These are phyloP conservation scores for Drosophila borborema DNA, from an alignment of 2,888 invertebrate species.

Conservation along the genomic window DNA sequence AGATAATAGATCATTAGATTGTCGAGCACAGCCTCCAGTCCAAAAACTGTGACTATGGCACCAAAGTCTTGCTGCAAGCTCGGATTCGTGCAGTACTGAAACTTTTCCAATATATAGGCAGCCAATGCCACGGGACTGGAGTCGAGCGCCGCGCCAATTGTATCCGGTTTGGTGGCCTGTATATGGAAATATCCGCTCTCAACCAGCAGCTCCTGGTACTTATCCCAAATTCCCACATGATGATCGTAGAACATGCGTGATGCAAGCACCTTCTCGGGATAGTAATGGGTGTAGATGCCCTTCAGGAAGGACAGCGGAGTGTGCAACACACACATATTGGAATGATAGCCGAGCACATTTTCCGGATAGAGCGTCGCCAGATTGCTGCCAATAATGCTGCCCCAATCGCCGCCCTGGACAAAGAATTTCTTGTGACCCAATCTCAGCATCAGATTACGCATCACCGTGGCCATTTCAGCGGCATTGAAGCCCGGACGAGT, in stretches of 20 bases:
- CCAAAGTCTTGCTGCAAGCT: slow-evolving; percentile 85
- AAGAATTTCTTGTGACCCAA: slow-evolving; percentile 88
- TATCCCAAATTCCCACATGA: slow-evolving; percentile 85
- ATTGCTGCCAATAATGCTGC: slow-evolving; percentile 87
- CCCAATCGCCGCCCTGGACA: slow-evolving; percentile 94
- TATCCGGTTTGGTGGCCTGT: slow-evolving; percentile 95
- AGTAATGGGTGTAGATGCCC: slow-evolving; percentile 86
- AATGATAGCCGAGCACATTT: slow-evolving; percentile 87
- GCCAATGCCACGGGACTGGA: slow-evolving; percentile 91
- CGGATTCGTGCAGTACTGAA: slow-evolving; percentile 90
- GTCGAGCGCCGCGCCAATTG: slow-evolving; percentile 87
- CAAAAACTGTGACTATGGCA: slow-evolving; percentile 85
- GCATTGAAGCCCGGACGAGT: slow-evolving; percentile 82
- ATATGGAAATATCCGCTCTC: slow-evolving; percentile 90
- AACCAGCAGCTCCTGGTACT: slow-evolving; percentile 66
- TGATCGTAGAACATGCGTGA: slow-evolving; percentile 86
- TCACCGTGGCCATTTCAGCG: slow-evolving; percentile 86
- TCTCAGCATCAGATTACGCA: slow-evolving; percentile 89
- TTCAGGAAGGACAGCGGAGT: slow-evolving; percentile 82
- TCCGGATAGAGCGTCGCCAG: slow-evolving; percentile 89
- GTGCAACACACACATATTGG: slow-evolving; percentile 87
- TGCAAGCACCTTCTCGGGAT: slow-evolving; percentile 84
- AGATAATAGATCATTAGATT: slow-evolving; percentile 94
- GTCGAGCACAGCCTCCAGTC: slow-evolving; percentile 87
- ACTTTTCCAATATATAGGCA: slow-evolving; percentile 95